Conservation (phyloP, 2,797 vertebrate genomes). For the Argyrosomus regius region DNA sequence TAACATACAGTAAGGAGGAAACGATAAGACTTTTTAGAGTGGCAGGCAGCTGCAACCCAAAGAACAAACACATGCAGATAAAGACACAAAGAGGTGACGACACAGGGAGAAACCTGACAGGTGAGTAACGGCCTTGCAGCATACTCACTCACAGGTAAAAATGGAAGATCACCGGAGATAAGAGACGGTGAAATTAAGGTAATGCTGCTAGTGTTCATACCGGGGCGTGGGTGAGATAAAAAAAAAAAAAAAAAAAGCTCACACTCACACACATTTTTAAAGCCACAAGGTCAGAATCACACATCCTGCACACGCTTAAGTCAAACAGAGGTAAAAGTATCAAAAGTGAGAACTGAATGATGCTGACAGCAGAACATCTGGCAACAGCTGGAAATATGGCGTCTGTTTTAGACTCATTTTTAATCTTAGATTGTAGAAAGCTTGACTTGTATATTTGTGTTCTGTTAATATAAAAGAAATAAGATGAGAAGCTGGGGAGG, state of each 20-base stretch:
- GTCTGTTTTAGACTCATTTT: not conserved
- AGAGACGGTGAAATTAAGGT: slow-evolving; percentile 5
- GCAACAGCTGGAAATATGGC: not conserved
- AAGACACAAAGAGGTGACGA: slow-evolving; percentile 20
- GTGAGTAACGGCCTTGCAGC: not conserved
- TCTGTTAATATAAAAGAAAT: too few relatives aligned
- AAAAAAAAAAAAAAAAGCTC: not conserved
- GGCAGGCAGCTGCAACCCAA: not conserved
- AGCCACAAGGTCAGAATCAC: not conserved
- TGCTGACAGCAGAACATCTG: slow-evolving; percentile 2
- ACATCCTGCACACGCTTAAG: not conserved
- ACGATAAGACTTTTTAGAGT: not conserved
- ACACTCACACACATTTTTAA: not conserved
- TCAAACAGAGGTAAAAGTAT: not conserved
- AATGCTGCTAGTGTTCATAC: slow-evolving; percentile 4
- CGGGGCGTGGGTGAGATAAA: not conserved
- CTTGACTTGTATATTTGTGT: not conserved
- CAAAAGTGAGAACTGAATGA: not conserved
- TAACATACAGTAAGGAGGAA: not conserved
- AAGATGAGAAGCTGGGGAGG: not conserved
- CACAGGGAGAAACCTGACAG: slow-evolving; percentile 31
- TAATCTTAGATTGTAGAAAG: not conserved
- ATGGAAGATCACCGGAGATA: not conserved
- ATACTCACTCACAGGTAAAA: not conserved
- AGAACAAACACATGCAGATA: slow-evolving; percentile 15